Evolutionary conservation across 2,113 vertebrate genomes (phyloP).

Genomic region (Chamaea fasciata): DNA sequence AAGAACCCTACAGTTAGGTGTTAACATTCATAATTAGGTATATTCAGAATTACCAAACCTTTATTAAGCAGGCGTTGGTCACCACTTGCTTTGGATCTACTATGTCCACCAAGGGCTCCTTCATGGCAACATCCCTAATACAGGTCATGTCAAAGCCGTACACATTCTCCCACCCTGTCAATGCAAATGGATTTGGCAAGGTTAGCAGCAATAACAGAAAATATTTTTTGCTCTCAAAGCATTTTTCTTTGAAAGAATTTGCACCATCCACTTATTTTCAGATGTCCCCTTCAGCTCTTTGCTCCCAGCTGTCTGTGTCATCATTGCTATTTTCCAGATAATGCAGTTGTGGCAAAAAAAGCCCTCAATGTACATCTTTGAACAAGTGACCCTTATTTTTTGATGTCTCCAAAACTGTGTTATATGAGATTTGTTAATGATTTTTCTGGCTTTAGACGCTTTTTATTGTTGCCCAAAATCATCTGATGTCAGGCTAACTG

Average conservation of each 20-base stretch:
- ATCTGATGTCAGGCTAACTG: not conserved
- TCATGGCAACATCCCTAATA: conserved; percentile 95
- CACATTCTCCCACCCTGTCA: conserved; percentile 97
- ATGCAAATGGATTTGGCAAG: conserved; percentile 30
- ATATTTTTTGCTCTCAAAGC: not conserved
- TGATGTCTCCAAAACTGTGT: not conserved
- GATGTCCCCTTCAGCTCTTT: not conserved
- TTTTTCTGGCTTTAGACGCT: not conserved
- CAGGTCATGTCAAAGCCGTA: conserved; percentile 99
- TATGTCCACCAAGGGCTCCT: conserved; percentile 94
- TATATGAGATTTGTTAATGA: not conserved
- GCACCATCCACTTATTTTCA: not conserved
- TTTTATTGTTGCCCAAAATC: not conserved
- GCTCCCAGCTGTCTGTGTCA: not conserved
- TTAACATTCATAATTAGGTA: not conserved
- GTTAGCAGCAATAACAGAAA: not conserved
- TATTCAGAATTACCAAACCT: conserved; percentile 78
- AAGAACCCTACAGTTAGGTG: not conserved
- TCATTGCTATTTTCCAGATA: not conserved
- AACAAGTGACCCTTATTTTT: not conserved
- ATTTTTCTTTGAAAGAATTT: not conserved
- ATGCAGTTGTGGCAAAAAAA: not conserved
- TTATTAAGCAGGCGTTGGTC: conserved; percentile 94
- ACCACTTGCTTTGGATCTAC: conserved; percentile 98
- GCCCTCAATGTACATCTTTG: not conserved